A percentile compares a stretch with the other conserved stretches of the same genome.
Evolutionary conservation across 2,797 vertebrate genomes (phyloP).

Genomic region (Steatocranus sp.): DNA sequence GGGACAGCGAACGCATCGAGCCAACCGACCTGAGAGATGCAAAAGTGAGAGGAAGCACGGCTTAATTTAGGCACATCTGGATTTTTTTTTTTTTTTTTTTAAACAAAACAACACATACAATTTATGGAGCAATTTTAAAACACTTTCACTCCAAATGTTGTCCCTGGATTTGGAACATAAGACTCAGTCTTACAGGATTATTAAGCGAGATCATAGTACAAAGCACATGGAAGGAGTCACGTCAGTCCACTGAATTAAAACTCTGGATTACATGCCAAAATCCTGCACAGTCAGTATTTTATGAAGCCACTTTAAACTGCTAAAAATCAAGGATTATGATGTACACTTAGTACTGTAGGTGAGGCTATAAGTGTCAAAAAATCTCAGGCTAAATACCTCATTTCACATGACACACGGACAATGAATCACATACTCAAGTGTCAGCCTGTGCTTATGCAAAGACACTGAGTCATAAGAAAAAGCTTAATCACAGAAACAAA

Average conservation of each 20-base stretch:
- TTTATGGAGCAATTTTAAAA: not conserved
- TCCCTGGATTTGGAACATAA: not conserved
- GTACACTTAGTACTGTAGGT: not conserved
- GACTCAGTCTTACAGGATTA: not conserved
- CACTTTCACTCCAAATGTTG: not conserved
- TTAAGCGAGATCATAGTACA: not conserved
- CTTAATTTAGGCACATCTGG: not conserved
- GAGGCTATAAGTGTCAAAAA: not conserved
- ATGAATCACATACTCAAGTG: not conserved
- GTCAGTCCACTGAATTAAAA: not conserved
- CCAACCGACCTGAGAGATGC: constrained; percentile 82
- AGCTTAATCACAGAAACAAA: not conserved
- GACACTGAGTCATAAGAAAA: not conserved
- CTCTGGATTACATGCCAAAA: not conserved
- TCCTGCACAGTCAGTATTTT: not conserved
- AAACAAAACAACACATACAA: not conserved
- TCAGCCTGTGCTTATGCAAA: not conserved
- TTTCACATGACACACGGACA: not conserved
- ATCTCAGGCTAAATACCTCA: not conserved
- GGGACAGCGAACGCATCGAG: constrained; percentile 94
- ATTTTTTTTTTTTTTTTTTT: not conserved
- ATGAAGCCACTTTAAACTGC: not conserved
- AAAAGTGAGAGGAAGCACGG: not conserved
- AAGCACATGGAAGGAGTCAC: not conserved
- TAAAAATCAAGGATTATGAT: not conserved